These are phyloP conservation scores for Acanthopleura granulata DNA, from an alignment of 2,888 invertebrate genomes.

Conservation along the genomic window DNA sequence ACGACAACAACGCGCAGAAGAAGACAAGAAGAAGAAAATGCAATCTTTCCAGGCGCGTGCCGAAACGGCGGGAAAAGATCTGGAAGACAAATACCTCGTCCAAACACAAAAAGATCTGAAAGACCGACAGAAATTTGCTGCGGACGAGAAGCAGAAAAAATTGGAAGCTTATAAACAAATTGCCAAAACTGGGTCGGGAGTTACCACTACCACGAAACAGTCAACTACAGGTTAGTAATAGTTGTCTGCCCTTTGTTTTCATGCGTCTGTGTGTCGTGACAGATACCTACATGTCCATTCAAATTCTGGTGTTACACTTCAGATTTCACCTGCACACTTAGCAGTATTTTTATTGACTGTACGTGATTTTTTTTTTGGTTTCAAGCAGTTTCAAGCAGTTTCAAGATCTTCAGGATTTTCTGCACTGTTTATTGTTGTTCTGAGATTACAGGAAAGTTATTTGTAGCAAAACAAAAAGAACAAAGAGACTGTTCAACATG, in stretches of 20 bases:
- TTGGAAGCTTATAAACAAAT: slow-evolving; percentile 52
- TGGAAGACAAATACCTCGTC: slow-evolving; percentile 36
- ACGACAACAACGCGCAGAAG: slow-evolving; percentile 62
- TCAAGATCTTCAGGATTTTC: no score
- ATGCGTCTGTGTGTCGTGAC: no score
- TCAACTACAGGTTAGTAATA: neutral
- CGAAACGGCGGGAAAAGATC: slow-evolving; percentile 37
- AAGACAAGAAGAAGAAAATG: slow-evolving; percentile 64
- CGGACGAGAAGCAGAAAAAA: slow-evolving; percentile 63
- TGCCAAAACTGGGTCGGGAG: slow-evolving; percentile 29
- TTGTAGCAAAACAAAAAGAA: no score
- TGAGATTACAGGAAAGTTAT: no score
- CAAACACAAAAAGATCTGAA: slow-evolving; percentile 24
- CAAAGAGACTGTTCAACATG: no score
- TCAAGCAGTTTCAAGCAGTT: no score
- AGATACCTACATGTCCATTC: no score
- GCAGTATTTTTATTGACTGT: no score
- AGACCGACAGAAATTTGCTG: slow-evolving; percentile 54
- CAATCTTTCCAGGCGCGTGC: slow-evolving; percentile 66
- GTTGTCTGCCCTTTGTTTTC: neutral
- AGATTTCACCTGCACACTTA: no score
- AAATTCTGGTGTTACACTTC: no score
- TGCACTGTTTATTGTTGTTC: no score
- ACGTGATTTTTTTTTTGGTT: no score
- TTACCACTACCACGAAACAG: neutral